Conservation (phyloP, 2,113 vertebrate genomes). For the Ursus arctos region DNA sequence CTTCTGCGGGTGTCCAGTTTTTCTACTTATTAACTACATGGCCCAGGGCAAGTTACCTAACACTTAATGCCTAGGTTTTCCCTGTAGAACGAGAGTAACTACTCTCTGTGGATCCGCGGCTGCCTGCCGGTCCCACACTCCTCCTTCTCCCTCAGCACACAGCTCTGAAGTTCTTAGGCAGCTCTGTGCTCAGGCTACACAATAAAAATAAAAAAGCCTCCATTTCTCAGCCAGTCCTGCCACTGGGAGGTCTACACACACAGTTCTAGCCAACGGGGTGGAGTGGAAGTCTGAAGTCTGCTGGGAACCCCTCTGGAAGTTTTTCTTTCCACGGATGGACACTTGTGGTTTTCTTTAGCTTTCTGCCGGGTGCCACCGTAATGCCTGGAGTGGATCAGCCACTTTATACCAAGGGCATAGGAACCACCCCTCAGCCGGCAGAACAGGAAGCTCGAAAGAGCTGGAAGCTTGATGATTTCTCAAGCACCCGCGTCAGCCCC, state of each 20-base stretch:
- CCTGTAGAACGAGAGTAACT: background rate
- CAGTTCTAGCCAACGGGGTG: background rate
- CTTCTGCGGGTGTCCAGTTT: background rate
- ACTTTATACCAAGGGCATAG: background rate
- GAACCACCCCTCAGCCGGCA: background rate
- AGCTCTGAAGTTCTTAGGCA: background rate
- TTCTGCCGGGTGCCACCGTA: background rate
- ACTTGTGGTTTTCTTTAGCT: background rate
- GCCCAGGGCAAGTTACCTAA: background rate
- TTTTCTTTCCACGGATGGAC: background rate
- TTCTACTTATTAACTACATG: slow-evolving; percentile 46
- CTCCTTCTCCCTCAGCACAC: background rate
- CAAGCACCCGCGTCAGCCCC: background rate
- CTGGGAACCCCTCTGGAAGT: background rate
- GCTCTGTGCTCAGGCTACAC: background rate
- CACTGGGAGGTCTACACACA: background rate
- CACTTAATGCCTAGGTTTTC: background rate
- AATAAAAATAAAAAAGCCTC: background rate
- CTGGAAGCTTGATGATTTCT: background rate
- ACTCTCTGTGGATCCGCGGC: too few species aligned
- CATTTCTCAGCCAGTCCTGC: background rate
- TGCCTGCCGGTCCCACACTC: background rate
- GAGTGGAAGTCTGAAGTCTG: background rate
- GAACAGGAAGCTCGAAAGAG: background rate
- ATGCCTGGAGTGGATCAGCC: background rate